Conservation (phyloP, 2,888 invertebrate genomes). For the Stegana nigrithorax region DNA sequence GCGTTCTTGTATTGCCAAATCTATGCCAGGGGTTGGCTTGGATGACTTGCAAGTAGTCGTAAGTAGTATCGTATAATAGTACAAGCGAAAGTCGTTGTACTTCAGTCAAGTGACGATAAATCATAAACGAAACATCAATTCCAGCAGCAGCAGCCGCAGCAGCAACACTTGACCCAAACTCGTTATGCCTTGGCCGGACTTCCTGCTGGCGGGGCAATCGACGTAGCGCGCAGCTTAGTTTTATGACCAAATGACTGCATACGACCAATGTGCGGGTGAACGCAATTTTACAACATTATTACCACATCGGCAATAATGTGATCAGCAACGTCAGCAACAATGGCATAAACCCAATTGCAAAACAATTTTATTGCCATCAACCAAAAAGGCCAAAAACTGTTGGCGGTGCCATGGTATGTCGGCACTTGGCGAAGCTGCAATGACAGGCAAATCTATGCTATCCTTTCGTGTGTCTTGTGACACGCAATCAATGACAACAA, state of each 20-base stretch:
- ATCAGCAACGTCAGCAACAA: constrained; percentile 29
- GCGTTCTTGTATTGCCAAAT: too few species aligned
- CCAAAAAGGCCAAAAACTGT: not conserved
- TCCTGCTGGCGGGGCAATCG: constrained; percentile 5
- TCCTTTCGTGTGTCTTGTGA: too few species aligned
- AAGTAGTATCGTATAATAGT: too few species aligned
- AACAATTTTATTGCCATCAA: constrained; percentile 39
- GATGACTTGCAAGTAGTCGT: constrained; percentile 46
- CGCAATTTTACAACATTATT: constrained; percentile 40
- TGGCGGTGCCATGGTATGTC: constrained; percentile 5
- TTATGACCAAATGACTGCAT: not conserved
- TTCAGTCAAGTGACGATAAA: constrained; percentile 59
- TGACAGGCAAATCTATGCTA: constrained; percentile 9
- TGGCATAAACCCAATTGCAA: constrained; percentile 30
- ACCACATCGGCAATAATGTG: too few species aligned
- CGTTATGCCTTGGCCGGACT: not conserved
- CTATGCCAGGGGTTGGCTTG: not conserved
- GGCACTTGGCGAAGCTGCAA: constrained; percentile 4
- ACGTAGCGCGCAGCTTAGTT: not conserved
- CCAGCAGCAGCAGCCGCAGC: constrained; percentile 56
- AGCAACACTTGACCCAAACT: constrained; percentile 60
- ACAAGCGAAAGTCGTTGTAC: not conserved
- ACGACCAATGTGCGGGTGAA: constrained; percentile 23
- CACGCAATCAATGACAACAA: too few species aligned
- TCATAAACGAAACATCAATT: constrained; percentile 69